Base-by-base conservation (phyloP, 1,140 invertebrate species). In the Marisa cornuarietis region DNA sequence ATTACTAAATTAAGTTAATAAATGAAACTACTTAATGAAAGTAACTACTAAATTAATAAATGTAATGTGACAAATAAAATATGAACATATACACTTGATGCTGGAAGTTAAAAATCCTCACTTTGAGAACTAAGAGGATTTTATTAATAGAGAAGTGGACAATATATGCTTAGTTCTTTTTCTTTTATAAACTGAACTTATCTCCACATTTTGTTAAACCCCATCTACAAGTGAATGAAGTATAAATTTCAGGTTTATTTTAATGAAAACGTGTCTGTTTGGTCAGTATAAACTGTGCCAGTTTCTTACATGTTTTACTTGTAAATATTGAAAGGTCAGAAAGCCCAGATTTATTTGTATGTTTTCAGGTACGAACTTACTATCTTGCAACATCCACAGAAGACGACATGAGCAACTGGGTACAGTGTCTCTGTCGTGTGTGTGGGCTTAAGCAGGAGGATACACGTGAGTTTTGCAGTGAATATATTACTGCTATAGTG, bases 361-460 rank as follows among this genome's bases (percentile, higher is more conserved):
- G 13, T 16, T 63, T 42, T 61, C 65, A 82, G 81, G 75, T 42
- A n/a, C 92, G 97, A 82, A 95, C 94, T 71, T 98, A 98, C 91
- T 98, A 96, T 91, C 92, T 99, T 80, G 96, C 96, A 66, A 96
- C 97, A 4, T 96, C 97, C 85, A 95, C 94, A 54, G 96, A 97
- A 88, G 92, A 93, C 73, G 96, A 98, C 85, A 98, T 98, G 97
- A 95, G 95, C 83, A 95, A 95, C 88, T 99, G 97, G 97, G 96
- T 98, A 0, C 95, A 96, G 87, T 96, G 95, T 83, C 95, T 99
- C 79, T 98, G 97, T 90, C 94, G 95, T 91, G 96, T 97, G 63
- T 98, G 96, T 92, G 95, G 96, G 24, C 92, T 98, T 65, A 95
- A 96, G 89, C 94, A 94, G 52, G 94, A 94, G 84, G 94, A 95